Evolutionary conservation across 2,888 invertebrate genomes (phyloP), one percentile per base, ranked within the genome.

Genomic region (Amitus sp.): DNA sequence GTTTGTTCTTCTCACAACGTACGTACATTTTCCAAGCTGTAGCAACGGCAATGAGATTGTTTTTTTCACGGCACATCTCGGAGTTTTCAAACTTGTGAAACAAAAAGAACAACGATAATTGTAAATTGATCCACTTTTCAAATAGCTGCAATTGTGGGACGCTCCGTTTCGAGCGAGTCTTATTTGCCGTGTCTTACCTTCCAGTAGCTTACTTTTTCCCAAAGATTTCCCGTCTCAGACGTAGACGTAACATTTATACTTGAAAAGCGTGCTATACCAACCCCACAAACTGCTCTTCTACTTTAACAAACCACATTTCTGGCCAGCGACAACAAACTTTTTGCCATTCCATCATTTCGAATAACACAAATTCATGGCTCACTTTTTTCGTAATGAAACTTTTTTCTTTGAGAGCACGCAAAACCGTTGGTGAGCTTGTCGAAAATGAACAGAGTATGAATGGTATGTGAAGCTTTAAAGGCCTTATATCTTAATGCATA

Each of bases 91-190:
- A 61, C 66, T 63, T 62, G 63, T 64, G 61, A 66, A 61, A 56
- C 61, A 61, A 66, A 66, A 67, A 66, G 64, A n/a, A n/a, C n/a
- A n/a, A n/a, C n/a, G 61, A 68, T 72, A 73, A 71, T 73, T 67
- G 59, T 54, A 62, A 72, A 73, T 73, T 72, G 72, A 68, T 68
- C 65, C 51, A 65, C 60, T 63, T 68, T 50, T 55, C 37, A 27
- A 54, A 51, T 53, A 65, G 55, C 43, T 47, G 60, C 50, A 51
- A 64, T 62, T 53, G 57, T 55, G 48, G 57, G 58, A 68, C 46
- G 61, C 53, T 62, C 63, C 62, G 62, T 49, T 53, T 50, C 58
- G 47, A 45, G 42, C 33, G 47, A 63, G 59, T 70, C 71, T 67
- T 70, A 70, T 72, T 72, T 66, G 49, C 54, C 2, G 17, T 43